These are phyloP conservation scores for Papilio helenus DNA, from an alignment of 1,140 invertebrate species.

Conservation along the genomic window DNA sequence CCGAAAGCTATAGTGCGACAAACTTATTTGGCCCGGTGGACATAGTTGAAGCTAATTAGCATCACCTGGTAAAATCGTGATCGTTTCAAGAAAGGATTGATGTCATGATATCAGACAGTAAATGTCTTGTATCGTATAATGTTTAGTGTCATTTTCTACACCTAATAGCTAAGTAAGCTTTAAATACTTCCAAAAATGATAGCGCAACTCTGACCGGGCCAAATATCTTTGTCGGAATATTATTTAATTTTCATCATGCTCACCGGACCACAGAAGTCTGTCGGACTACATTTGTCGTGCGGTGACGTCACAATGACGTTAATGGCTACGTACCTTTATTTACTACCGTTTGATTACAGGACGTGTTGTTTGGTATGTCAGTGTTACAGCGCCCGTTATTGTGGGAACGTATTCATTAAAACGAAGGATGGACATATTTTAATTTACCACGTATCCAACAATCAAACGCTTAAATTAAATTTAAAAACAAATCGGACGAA, in stretches of 20 bases:
- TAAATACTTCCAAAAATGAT: background rate
- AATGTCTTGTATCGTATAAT: too few species aligned
- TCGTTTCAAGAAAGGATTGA: background rate
- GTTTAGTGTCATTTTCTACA: background rate
- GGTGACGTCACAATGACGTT: slow-evolving; percentile 15
- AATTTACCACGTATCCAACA: background rate
- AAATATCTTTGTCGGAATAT: background rate
- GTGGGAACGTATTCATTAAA: background rate
- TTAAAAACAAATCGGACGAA: too few species aligned
- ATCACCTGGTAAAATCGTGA: background rate
- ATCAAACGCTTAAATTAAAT: background rate
- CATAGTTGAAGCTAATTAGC: background rate
- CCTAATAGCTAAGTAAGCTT: background rate
- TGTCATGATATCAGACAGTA: too few species aligned
- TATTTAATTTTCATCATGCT: too few species aligned
- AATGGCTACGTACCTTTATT: background rate
- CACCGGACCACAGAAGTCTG: background rate
- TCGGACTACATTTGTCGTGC: background rate
- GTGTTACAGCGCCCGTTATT: background rate
- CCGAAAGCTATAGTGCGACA: background rate
- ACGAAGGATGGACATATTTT: background rate
- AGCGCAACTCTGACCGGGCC: background rate
- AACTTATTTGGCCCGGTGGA: background rate
- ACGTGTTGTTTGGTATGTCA: background rate
- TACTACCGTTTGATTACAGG: background rate